These are phyloP conservation scores for Ailurus styani DNA, from an alignment of 2,113 vertebrate genomes.

Conservation along the genomic window DNA sequence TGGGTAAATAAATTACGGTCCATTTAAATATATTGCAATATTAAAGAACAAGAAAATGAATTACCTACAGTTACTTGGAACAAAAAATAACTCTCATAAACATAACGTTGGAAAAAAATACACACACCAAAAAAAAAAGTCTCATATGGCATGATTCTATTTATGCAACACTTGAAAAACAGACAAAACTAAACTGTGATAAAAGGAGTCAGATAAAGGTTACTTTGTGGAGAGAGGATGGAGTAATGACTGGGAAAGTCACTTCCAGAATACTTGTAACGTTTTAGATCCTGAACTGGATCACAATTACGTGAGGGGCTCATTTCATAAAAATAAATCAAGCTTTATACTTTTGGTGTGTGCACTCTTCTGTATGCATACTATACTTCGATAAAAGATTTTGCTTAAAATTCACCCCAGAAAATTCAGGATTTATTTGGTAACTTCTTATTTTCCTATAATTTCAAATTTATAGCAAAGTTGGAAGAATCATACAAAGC, in stretches of 20 bases:
- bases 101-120: neutral
- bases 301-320: neutral
- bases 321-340: neutral
- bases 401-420: neutral
- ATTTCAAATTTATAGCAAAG: neutral
- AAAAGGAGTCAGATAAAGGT: neutral
- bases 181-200: neutral
- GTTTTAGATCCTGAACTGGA: neutral
- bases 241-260: neutral
- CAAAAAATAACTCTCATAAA: neutral
- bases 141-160: neutral
- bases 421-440: neutral
- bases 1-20: neutral
- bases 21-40: neutral
- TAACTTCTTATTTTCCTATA: neutral
- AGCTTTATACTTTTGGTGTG: neutral
- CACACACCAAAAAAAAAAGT: neutral
- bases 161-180: neutral
- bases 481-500: neutral
- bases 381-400: neutral
- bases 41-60: neutral
- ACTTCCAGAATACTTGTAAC: neutral
- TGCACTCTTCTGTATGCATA: neutral
- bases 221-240: neutral
- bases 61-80: neutral